Evolutionary conservation across 2,888 invertebrate species (phyloP), one percentile per base, ranked within the genome.

Genomic region (Dexiosoma caninum): DNA sequence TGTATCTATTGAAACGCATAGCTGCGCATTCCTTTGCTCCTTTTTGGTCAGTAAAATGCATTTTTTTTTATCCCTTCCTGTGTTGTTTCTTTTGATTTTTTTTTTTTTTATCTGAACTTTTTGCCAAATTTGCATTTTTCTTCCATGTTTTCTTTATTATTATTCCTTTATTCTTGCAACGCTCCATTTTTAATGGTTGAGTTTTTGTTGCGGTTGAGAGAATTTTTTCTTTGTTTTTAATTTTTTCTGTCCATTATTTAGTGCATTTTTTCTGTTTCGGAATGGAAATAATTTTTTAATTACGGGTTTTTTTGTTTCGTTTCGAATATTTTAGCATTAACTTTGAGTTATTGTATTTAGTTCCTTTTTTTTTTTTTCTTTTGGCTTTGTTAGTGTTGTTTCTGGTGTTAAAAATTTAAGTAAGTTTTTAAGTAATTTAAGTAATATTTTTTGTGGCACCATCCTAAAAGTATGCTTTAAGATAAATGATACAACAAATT

Each of bases 221-320:
- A 53, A 57, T 59, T 16, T 35, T 59, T 59, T 72, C 44, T 55
- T 67, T 67, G 10, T 44, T 71, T 35, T 44, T 66, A 21, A n/a
- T n/a, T 35, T 49, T 53, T 69, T 60, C 72, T 35, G 37, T 37
- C 21, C 53, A 53, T 72, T 23, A 70, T 66, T 67, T 51, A 10
- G 35, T 57, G 8, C 7, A 23, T 27, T 27, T 27, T 69, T 62
- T 53, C 30, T 37, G 44, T 62, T 53, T 19, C 46, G 21, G 42
- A 23, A 74, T 69, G 64, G 64, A 55, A 66, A 71, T 80, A 75
- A 66, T 75, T 75, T 80, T 75, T 75, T 80, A 80, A 80, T 80
- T 80, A 66, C 75, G 53, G n/a, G n/a, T n/a, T 27, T 27, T 53
- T 70, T 75, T 71, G 51, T 55, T 10, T 35, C 44, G 2, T 72